phyloP scores from a whole-genome alignment of 2,797 vertebrate genomes.

The Synanceia verrucosa region DNA sequence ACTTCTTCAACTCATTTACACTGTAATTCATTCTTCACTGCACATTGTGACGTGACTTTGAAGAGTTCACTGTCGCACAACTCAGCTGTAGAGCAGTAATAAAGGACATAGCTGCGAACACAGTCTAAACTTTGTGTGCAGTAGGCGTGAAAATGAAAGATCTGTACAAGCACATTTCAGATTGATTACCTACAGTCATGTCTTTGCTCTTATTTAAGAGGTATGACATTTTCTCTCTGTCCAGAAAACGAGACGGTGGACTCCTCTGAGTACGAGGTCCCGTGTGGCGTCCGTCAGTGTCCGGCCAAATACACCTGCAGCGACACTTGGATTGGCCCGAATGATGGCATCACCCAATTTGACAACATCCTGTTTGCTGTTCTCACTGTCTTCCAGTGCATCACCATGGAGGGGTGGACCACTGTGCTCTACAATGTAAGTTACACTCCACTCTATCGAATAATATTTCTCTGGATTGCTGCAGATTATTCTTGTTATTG shows the following conservation, averaged over 20 bases:
- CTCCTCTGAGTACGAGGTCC: slow-evolving; percentile 89
- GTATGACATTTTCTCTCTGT: neutral
- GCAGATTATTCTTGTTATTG: slow-evolving; percentile 33
- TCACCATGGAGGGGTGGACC: slow-evolving; percentile 99
- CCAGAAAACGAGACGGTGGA: slow-evolving; percentile 81
- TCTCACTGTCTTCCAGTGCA: slow-evolving; percentile 99
- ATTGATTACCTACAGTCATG: neutral
- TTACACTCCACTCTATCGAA: too few relatives aligned
- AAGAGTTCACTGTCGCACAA: neutral
- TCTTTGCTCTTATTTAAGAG: neutral
- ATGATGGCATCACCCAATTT: slow-evolving; percentile 97
- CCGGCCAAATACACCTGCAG: slow-evolving; percentile 88
- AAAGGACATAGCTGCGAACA: neutral
- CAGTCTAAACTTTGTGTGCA: neutral
- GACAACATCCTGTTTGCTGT: slow-evolving; percentile 99
- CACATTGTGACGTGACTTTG: neutral
- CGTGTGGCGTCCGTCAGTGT: slow-evolving; percentile 90
- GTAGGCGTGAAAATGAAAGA: neutral
- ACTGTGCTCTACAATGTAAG: slow-evolving; percentile 95
- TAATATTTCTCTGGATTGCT: slow-evolving; percentile 14
- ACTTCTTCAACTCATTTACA: neutral
- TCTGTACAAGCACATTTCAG: neutral
- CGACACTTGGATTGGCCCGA: slow-evolving; percentile 93
- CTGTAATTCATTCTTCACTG: neutral
- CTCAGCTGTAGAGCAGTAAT: neutral